Percentiles rank a stretch among this genome's conserved stretches.
phyloP scores from a whole-genome alignment of 2,888 invertebrate species.

The Trichacis sp. region DNA sequence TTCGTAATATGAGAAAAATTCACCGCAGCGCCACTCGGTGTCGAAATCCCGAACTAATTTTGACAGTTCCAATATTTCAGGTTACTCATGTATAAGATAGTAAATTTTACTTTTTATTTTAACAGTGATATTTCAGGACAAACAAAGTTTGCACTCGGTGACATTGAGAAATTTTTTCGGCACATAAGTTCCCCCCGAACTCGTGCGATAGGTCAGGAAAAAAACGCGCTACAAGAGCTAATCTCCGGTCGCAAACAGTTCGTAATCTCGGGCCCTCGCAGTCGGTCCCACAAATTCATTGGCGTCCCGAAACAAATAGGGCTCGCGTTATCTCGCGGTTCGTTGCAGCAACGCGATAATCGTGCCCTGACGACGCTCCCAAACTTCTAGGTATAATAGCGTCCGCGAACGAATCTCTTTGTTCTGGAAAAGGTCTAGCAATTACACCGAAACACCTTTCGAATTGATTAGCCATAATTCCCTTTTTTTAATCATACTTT shows the following conservation, averaged over 20 bases:
- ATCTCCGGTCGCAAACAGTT: neutral
- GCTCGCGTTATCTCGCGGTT: conserved; percentile 1
- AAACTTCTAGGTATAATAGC: conserved; percentile 2
- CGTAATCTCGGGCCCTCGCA: neutral
- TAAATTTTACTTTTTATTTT: too few species aligned
- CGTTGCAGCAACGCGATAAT: conserved; percentile 1
- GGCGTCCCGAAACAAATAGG: conserved; percentile 8
- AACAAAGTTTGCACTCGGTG: too few species aligned
- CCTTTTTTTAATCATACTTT: conserved; percentile 39
- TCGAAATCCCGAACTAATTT: too few species aligned
- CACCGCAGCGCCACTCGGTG: too few species aligned
- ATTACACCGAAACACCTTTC: conserved; percentile 41
- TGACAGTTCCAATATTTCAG: too few species aligned
- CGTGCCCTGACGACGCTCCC: neutral
- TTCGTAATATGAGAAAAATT: too few species aligned
- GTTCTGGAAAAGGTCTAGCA: conserved; percentile 21
- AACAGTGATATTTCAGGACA: too few species aligned
- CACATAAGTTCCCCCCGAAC: neutral
- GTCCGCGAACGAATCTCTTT: neutral
- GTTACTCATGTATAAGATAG: too few species aligned
- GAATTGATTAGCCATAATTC: conserved; percentile 44
- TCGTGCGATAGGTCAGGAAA: conserved; percentile 5
- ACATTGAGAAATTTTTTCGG: too few species aligned
- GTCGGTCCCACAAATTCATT: neutral
- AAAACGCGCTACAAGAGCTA: neutral